Base-by-base conservation (phyloP, 2,113 vertebrate genomes). In the Brachionichthys hirsutus region DNA sequence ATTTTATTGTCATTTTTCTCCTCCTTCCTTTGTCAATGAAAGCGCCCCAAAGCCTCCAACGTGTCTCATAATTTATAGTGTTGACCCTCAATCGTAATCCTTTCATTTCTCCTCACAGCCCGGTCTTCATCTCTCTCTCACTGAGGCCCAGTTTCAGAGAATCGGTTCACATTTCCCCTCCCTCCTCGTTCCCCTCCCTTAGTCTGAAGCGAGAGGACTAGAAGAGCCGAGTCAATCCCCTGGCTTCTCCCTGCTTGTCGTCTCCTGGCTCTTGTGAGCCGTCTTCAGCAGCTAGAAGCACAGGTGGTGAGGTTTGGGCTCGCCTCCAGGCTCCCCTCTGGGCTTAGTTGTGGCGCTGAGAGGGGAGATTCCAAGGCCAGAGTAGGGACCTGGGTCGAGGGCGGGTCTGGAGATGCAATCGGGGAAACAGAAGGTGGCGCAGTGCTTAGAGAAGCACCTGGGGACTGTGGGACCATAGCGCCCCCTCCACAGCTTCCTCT, bases 281-380 rank as follows among this genome's bases (percentile, higher is more conserved):
- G 67, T 77, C 79, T 59, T 91, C 92, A 98, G 90, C 95, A 96
- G 92, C 94, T 95, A 76, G 94, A 94, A 30, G 94, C 94, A 84
- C 94, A 95, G 6, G 93, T 93, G 87, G 94, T 94, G 0, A 93
- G 93, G 75, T 91, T 95, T 12, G 94, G 90, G 73, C 94, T 93
- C 22, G 90, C 90, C 67, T 93, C 91, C 80, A 90, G 84, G 91
- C 85, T 70, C 87, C 91, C 5, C 90, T 92, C 14, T 85, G 93
- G 85, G 78, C 92, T 93, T 1, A 89, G 85, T 6, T 90, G 74
- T 3, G 90, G 92, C 0, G 92, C 85, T 0, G 73, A 68, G 43
- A 87, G 90, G 3, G 92, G 86, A 42, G 90, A 90, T 56, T 91
- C 93, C 78, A 80, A 80, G 0, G 90, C 89, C 74, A 90, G 69